A percentile compares a stretch with the other conserved stretches of the same genome.
These are phyloP conservation scores for Magallana angulata DNA, from an alignment of 1,140 invertebrate species.

Conservation along the genomic window DNA sequence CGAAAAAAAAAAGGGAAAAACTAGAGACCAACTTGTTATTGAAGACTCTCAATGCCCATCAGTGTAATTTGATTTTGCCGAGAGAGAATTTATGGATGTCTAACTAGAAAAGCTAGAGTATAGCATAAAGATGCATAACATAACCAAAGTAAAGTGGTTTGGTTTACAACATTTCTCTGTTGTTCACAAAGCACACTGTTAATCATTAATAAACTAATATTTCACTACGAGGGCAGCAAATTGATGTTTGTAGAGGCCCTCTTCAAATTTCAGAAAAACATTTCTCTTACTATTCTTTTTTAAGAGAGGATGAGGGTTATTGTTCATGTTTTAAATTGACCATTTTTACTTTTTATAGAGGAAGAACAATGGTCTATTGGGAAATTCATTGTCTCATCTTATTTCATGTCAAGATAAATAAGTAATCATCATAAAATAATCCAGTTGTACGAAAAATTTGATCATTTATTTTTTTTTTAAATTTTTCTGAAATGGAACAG, in stretches of 20 bases:
- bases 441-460: too few species aligned
- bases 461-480: too few species aligned
- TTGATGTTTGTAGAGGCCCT: not conserved
- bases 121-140: not conserved
- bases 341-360: too few species aligned
- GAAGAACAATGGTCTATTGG: too few species aligned
- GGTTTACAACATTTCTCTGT: too few species aligned
- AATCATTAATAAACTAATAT: constrained; percentile 25
- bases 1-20: too few species aligned
- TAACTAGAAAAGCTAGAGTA: not conserved
- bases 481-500: too few species aligned
- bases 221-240: not conserved
- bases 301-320: too few species aligned
- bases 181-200: not conserved
- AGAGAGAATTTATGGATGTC: not conserved
- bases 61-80: not conserved
- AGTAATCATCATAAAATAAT: too few species aligned
- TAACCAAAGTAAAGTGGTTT: not conserved
- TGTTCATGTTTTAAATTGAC: too few species aligned
- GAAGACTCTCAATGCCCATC: not conserved
- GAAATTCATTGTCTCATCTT: too few species aligned
- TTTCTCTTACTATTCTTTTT: constrained; percentile 30
- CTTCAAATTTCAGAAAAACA: constrained; percentile 2
- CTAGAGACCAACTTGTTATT: not conserved
- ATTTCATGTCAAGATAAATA: too few species aligned